phyloP scores from a whole-genome alignment of 1,140 invertebrate genomes.

The Zaprionus lachaisei region DNA sequence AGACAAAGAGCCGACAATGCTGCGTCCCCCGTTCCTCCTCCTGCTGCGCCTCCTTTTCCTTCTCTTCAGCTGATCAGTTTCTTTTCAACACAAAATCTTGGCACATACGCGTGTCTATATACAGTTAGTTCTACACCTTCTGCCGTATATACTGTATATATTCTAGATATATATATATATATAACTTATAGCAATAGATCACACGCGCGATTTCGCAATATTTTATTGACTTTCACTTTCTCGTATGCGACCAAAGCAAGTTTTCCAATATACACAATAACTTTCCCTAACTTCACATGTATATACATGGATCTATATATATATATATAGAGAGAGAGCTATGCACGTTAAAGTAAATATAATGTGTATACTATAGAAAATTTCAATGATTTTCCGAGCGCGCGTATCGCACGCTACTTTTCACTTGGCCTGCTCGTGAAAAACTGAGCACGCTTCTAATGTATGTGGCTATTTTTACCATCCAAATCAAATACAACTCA shows the following conservation, averaged over 20 bases:
- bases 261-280: slow-evolving; percentile 5
- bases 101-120: slow-evolving; percentile 33
- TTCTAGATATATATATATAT: slow-evolving; percentile 19
- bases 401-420: slow-evolving; percentile 60
- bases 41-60: neutral
- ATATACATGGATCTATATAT: slow-evolving; percentile 14
- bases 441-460: slow-evolving; percentile 72
- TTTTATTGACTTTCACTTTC: slow-evolving; percentile 72
- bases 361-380: slow-evolving; percentile 67
- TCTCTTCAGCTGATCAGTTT: slow-evolving; percentile 18
- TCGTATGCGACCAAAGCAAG: neutral
- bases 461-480: slow-evolving; percentile 72
- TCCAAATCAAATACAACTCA: neutral
- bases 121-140: slow-evolving; percentile 10
- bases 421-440: slow-evolving; percentile 69
- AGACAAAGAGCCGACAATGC: slow-evolving; percentile 44
- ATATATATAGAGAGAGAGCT: slow-evolving; percentile 25
- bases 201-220: slow-evolving; percentile 77
- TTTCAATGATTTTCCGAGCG: slow-evolving; percentile 56
- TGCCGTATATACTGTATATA: slow-evolving; percentile 19
- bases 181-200: slow-evolving; percentile 31
- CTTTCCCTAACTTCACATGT: slow-evolving; percentile 9
- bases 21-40: slow-evolving; percentile 2
- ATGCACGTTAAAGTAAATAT: slow-evolving; percentile 4
- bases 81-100: slow-evolving; percentile 38